Conservation (phyloP, 2,113 vertebrate genomes). For the Lamprotornis superbus region DNA sequence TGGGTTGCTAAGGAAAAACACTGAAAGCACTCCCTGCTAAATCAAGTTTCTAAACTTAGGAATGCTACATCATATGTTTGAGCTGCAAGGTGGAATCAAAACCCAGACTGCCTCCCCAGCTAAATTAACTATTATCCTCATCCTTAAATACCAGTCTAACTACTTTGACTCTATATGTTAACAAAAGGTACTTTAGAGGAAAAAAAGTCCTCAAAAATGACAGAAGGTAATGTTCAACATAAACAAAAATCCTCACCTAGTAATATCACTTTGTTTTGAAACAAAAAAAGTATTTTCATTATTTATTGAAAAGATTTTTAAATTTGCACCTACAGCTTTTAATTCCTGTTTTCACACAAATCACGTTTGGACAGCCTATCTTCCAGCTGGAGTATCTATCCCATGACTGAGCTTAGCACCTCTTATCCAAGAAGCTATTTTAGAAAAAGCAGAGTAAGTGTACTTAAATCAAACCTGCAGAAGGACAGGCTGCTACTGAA, state of each 20-base stretch:
- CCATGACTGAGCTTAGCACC: constrained; percentile 26
- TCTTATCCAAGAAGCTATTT: constrained; percentile 5
- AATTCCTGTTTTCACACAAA: neutral
- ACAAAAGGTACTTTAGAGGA: neutral
- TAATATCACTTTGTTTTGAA: neutral
- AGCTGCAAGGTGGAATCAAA: constrained; percentile 19
- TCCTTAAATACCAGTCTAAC: neutral
- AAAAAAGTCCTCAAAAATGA: neutral
- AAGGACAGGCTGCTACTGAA: neutral
- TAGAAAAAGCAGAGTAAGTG: neutral
- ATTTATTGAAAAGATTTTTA: neutral
- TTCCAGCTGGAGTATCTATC: neutral
- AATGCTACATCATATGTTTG: neutral
- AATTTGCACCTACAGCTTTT: neutral
- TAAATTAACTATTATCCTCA: neutral
- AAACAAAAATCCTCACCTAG: neutral
- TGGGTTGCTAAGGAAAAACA: constrained; percentile 43
- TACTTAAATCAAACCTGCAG: neutral
- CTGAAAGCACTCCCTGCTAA: neutral
- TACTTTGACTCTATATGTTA: neutral
- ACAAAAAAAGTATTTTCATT: neutral
- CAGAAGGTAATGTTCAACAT: neutral
- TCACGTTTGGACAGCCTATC: neutral
- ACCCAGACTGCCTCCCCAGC: neutral
- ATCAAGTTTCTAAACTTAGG: constrained; percentile 27